Evolutionary conservation across 2,797 vertebrate species (phyloP).

Genomic region (Iguana delicatissima): DNA sequence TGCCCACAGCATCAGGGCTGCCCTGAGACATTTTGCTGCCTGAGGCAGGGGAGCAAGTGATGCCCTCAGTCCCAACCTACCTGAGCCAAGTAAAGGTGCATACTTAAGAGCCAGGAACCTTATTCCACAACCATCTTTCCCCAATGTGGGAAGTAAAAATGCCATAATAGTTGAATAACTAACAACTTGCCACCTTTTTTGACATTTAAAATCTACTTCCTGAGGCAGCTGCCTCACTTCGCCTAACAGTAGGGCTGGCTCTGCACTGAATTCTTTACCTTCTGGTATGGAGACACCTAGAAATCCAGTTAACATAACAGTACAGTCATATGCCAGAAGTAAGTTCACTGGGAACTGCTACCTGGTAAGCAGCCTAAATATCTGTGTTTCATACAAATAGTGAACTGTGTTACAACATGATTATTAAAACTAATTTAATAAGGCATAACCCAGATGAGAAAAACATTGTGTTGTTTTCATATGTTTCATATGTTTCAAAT

Average conservation of each 20-base stretch:
- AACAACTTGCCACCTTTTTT: background rate
- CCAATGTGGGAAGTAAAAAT: background rate
- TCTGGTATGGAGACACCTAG: background rate
- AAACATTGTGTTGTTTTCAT: slow-evolving; percentile 56
- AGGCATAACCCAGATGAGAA: slow-evolving; percentile 57
- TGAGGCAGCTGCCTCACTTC: background rate
- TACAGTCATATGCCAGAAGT: background rate
- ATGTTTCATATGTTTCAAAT: slow-evolving; percentile 59
- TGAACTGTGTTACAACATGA: background rate
- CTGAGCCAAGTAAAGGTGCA: background rate
- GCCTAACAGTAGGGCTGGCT: background rate
- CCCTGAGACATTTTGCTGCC: background rate
- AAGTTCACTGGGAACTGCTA: background rate
- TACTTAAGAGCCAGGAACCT: background rate
- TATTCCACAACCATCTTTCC: background rate
- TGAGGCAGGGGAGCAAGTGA: background rate
- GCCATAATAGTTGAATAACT: background rate
- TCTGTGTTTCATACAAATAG: background rate
- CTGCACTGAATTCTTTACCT: background rate
- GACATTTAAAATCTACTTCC: background rate
- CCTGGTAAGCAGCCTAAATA: background rate
- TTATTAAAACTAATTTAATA: slow-evolving; percentile 50
- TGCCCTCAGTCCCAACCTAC: too few species aligned
- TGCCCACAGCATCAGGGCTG: background rate
- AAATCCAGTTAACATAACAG: background rate